Conservation (phyloP, 2,113 vertebrate species). For the Bubo blakistoni region DNA sequence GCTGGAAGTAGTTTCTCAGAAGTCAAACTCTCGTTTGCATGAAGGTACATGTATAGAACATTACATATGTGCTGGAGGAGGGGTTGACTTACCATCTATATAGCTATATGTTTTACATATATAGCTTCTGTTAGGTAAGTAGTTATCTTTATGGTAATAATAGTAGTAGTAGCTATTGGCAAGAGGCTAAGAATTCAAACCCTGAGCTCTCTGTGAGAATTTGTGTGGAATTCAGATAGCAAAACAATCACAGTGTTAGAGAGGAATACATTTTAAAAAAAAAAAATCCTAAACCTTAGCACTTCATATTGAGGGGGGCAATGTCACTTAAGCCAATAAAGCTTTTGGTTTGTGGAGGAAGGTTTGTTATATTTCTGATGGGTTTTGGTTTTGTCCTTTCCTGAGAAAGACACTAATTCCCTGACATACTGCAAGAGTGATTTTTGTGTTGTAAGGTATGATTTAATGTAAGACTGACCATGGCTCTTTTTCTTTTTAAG, state of each 20-base stretch:
- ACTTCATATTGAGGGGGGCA: neutral
- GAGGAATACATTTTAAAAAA: neutral
- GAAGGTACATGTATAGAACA: accelerated
- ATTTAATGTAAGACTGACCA: neutral
- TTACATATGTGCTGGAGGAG: neutral
- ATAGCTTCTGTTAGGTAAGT: neutral
- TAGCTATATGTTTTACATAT: neutral
- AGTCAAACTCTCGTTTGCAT: neutral
- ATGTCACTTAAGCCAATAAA: neutral
- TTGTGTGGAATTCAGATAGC: neutral
- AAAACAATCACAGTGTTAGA: neutral
- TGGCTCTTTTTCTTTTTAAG: constrained; percentile 65
- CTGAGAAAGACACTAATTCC: neutral
- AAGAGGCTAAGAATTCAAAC: neutral
- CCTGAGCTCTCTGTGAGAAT: neutral
- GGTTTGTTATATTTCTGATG: neutral
- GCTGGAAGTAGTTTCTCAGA: neutral
- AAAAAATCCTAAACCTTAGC: neutral
- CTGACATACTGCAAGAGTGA: neutral
- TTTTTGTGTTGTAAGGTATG: neutral
- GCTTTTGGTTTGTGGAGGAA: neutral
- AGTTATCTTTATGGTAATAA: neutral
- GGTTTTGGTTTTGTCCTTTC: neutral
- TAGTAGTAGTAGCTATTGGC: neutral
- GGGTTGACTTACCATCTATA: neutral